Evolutionary conservation across 2,113 vertebrate species (phyloP).

Genomic region (Hymenochirus boettgeri): DNA sequence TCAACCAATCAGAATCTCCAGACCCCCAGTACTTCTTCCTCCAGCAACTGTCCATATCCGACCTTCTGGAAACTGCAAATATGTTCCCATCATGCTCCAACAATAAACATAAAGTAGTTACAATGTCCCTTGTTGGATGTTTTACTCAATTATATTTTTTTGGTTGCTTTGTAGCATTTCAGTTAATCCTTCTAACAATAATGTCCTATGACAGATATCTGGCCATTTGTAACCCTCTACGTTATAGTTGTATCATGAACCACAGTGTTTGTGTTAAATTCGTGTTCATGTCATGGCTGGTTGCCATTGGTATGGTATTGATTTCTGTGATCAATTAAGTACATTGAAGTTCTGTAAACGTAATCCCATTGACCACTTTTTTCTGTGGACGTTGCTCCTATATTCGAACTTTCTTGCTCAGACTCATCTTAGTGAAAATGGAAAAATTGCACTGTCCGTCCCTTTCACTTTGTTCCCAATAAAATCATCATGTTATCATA

Average conservation of each 20-base stretch:
- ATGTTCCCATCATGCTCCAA: background rate
- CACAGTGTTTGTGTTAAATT: background rate
- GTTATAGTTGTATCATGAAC: too few species aligned
- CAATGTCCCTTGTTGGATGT: conserved; percentile 29
- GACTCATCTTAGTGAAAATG: conserved; percentile 41
- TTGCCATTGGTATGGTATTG: background rate
- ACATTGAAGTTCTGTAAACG: conserved; percentile 46
- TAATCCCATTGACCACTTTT: conserved; percentile 44
- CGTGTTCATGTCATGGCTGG: background rate
- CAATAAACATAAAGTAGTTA: background rate
- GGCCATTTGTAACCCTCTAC: too few species aligned
- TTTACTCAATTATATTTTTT: conserved; percentile 32
- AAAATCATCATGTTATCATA: too few species aligned
- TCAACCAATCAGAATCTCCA: conserved; percentile 5
- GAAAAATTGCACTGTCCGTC: conserved; percentile 37
- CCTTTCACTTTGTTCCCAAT: conserved; percentile 37
- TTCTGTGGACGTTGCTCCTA: conserved; percentile 47
- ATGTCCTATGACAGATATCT: too few species aligned
- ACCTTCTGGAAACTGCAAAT: background rate
- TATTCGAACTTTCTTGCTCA: conserved; percentile 46
- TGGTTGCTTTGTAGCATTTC: conserved; percentile 26
- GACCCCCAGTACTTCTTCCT: conserved; percentile 9
- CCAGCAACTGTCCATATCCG: background rate
- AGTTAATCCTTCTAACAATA: conserved; percentile 44
- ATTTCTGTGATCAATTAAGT: background rate